Evolutionary conservation across 2,113 vertebrate species (phyloP).

Genomic region (Balaeniceps rex): DNA sequence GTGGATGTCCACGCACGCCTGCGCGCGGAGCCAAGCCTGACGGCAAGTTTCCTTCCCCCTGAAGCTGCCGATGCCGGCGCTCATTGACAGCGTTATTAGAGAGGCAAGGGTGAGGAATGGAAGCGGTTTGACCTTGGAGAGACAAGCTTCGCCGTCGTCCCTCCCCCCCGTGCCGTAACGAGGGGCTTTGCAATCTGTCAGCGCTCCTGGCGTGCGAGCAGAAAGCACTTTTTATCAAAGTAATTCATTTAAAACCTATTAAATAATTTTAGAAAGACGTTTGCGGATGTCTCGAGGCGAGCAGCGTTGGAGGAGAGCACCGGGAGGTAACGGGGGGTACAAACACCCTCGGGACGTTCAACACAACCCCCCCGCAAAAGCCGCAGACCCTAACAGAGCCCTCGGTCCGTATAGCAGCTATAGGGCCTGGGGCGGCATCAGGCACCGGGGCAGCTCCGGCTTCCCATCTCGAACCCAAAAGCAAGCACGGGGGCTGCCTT

Average conservation of each 20-base stretch:
- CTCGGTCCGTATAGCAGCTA: accelerated
- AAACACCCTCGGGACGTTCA: accelerated
- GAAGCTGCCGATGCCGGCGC: accelerated
- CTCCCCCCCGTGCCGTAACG: background rate
- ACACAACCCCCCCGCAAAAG: accelerated
- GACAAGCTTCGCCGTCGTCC: background rate
- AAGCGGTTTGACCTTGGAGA: background rate
- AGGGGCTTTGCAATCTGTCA: background rate
- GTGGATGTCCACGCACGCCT: accelerated
- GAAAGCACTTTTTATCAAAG: background rate
- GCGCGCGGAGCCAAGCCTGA: accelerated
- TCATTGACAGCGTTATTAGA: accelerated
- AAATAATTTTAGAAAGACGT: accelerated
- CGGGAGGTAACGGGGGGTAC: background rate
- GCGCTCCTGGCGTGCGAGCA: accelerated
- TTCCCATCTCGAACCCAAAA: background rate
- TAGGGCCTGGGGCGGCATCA: accelerated
- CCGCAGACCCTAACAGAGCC: accelerated
- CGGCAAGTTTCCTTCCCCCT: accelerated
- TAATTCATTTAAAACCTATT: background rate
- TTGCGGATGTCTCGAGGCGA: accelerated
- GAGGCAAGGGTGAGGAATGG: background rate
- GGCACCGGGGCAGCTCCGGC: accelerated
- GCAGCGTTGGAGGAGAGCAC: accelerated
- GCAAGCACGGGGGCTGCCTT: background rate